Percentiles rank a stretch among this genome's conserved stretches.
phyloP scores from a whole-genome alignment of 1,140 invertebrate genomes.

The Listronotus oregonensis region DNA sequence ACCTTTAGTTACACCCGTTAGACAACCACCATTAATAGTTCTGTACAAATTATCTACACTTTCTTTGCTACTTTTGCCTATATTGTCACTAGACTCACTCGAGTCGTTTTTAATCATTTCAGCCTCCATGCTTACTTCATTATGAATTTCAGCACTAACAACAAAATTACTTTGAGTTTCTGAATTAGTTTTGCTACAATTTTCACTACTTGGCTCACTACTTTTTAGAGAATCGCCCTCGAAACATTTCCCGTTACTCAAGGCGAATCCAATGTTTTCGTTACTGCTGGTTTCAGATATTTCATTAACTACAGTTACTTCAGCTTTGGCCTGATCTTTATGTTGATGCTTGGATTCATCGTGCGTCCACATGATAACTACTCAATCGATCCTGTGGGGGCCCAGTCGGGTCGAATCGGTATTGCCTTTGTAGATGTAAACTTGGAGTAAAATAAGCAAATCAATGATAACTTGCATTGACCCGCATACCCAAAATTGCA shows the following conservation, averaged over 20 bases:
- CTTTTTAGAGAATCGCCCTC: neutral
- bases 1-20: conserved; percentile 12
- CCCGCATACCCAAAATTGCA: conserved; percentile 96
- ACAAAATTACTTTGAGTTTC: conserved; percentile 20
- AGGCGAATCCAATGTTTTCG: conserved; percentile 10
- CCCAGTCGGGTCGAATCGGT: conserved; percentile 60
- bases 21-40: conserved; percentile 30
- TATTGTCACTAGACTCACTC: conserved; percentile 35
- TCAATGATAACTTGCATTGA: conserved; percentile 79
- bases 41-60: conserved; percentile 41
- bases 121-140: neutral
- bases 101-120: conserved; percentile 3
- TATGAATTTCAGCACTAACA: conserved; percentile 30
- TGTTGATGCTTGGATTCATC: conserved; percentile 41
- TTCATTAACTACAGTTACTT: conserved; percentile 18
- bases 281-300: conserved; percentile 7
- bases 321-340: conserved; percentile 32
- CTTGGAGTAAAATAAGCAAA: conserved; percentile 62
- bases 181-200: conserved; percentile 19
- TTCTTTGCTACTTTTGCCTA: conserved; percentile 35
- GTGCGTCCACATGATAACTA: conserved; percentile 55
- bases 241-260: conserved; percentile 27
- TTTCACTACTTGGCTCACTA: conserved; percentile 12
- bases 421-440: conserved; percentile 68
- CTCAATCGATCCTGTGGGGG: conserved; percentile 67